Conservation (phyloP, 2,888 invertebrate genomes). For the Apodemia duryi region DNA sequence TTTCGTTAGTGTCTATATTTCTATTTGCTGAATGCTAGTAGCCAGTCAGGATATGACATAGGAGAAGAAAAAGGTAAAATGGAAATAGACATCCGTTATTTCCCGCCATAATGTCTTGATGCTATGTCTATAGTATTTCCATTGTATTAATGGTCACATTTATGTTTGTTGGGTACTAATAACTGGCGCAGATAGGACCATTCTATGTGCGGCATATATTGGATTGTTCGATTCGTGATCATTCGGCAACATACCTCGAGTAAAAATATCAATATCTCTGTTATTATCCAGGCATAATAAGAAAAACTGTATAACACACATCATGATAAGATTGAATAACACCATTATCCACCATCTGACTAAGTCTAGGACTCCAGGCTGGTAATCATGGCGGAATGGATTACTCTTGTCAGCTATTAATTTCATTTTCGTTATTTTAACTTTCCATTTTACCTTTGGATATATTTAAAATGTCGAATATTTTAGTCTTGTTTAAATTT, state of each 20-base stretch:
- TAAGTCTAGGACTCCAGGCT: slow-evolving; percentile 43
- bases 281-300: slow-evolving; percentile 41
- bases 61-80: no score
- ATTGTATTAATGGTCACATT: no score
- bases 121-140: no score
- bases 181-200: background rate
- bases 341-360: slow-evolving; percentile 42
- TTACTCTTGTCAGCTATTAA: slow-evolving; percentile 41
- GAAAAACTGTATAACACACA: slow-evolving; percentile 47
- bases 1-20: no score
- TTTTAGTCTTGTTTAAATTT: no score
- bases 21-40: no score
- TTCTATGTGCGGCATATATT: background rate
- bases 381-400: slow-evolving; percentile 40
- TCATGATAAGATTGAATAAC: slow-evolving; percentile 44
- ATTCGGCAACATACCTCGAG: slow-evolving; percentile 44
- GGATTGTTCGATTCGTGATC: slow-evolving; percentile 11
- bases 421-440: slow-evolving; percentile 34
- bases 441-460: no score
- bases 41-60: no score
- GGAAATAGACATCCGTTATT: no score
- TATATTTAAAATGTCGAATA: no score
- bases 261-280: slow-evolving; percentile 48
- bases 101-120: no score
- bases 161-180: background rate